Conservation (phyloP, 2,113 vertebrate genomes). For the Pionites leucogaster region DNA sequence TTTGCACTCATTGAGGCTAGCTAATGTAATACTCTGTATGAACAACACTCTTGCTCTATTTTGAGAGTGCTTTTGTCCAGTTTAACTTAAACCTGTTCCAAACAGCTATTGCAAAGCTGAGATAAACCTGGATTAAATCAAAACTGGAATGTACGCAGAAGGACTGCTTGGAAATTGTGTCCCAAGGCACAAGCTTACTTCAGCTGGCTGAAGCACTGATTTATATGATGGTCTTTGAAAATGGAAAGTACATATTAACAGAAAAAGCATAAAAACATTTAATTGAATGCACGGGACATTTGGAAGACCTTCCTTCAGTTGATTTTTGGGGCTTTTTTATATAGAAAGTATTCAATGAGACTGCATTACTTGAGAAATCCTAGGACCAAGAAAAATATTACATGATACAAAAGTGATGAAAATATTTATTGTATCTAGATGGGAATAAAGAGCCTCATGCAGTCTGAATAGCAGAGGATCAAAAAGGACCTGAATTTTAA, state of each 20-base stretch:
- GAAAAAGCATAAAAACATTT: not conserved
- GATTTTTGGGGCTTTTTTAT: not conserved
- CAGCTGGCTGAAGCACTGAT: slow-evolving; percentile 4
- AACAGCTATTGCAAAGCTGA: not conserved
- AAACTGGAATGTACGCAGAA: slow-evolving; percentile 18
- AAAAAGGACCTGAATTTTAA: not conserved
- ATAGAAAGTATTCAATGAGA: not conserved
- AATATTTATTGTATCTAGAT: not conserved
- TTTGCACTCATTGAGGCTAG: not conserved
- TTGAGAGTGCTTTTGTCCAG: not conserved
- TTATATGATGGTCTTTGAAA: not conserved
- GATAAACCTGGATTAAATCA: slow-evolving; percentile 54
- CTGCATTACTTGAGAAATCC: not conserved
- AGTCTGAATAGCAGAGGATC: not conserved
- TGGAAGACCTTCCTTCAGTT: not conserved
- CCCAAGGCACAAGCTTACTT: not conserved
- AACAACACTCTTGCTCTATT: not conserved
- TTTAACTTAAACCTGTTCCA: not conserved
- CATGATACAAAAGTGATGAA: not conserved
- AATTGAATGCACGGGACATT: not conserved
- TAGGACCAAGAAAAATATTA: not conserved
- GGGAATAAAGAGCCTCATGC: not conserved
- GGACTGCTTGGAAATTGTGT: not conserved
- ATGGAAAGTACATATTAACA: slow-evolving; percentile 18
- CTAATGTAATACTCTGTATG: not conserved